phyloP scores from a whole-genome alignment of 2,888 invertebrate species.

The Hoplodrina ambigua region DNA sequence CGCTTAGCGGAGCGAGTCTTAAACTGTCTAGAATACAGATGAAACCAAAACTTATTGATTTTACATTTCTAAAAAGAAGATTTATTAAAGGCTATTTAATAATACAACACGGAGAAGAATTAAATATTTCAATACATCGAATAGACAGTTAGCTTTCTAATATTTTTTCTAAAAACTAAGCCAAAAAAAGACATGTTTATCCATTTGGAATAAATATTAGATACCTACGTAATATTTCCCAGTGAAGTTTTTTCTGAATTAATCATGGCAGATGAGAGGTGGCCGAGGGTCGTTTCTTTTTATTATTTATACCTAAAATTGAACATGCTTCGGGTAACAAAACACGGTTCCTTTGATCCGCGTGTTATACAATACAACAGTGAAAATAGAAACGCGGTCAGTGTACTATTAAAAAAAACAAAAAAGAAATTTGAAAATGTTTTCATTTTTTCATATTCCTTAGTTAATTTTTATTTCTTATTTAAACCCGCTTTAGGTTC shows the following conservation, averaged over 20 bases:
- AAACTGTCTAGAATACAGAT: not conserved
- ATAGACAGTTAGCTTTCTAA: not conserved
- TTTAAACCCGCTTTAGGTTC: too few species aligned
- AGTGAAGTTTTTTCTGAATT: slow-evolving; percentile 40
- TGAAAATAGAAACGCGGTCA: slow-evolving; percentile 7
- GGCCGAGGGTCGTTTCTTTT: slow-evolving; percentile 12
- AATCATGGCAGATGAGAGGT: slow-evolving; percentile 48
- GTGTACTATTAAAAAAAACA: not conserved
- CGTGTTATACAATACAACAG: slow-evolving; percentile 10
- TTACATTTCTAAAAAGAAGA: not conserved
- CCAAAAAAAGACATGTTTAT: not conserved
- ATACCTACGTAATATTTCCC: not conserved
- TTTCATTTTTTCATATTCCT: not conserved
- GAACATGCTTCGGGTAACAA: slow-evolving; percentile 28
- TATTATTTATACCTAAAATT: slow-evolving; percentile 40
- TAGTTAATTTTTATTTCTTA: too few species aligned
- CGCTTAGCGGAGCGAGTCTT: not conserved
- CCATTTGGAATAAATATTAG: slow-evolving; percentile 27
- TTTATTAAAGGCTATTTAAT: slow-evolving; percentile 1
- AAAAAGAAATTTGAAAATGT: not conserved
- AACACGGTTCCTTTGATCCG: slow-evolving; percentile 40
- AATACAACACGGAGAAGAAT: slow-evolving; percentile 22
- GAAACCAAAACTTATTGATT: not conserved
- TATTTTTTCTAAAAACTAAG: slow-evolving; percentile 3
- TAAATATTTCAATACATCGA: slow-evolving; percentile 15